phyloP scores from a whole-genome alignment of 2,113 vertebrate species.

The Mesocricetus auratus region DNA sequence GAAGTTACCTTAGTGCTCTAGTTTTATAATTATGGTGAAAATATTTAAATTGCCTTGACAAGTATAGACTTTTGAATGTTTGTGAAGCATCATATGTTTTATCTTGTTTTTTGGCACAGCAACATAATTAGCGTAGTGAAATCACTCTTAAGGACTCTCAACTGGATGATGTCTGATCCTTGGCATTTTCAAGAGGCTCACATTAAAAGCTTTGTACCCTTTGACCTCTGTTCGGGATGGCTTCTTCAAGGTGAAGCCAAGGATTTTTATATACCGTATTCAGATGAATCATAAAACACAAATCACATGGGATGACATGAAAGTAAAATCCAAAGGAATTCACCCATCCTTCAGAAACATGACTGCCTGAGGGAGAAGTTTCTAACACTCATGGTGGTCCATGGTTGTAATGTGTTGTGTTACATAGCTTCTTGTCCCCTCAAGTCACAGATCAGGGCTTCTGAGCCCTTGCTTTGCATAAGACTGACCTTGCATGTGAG shows the following conservation, averaged over 20 bases:
- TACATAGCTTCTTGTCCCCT: background rate
- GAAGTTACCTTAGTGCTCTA: constrained; percentile 2
- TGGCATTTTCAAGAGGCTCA: background rate
- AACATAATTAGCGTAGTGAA: background rate
- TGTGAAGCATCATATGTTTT: constrained; percentile 2
- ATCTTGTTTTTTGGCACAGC: background rate
- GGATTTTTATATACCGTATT: background rate
- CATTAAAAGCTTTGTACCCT: constrained; percentile 34
- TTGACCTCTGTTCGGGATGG: background rate
- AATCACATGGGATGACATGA: background rate
- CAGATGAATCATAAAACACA: constrained; percentile 22
- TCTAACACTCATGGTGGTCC: background rate
- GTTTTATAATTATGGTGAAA: constrained; percentile 40
- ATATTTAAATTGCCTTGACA: background rate
- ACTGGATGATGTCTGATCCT: background rate
- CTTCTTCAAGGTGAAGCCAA: background rate
- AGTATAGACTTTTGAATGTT: constrained; percentile 1
- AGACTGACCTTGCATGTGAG: background rate
- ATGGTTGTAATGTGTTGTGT: background rate
- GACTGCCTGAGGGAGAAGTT: background rate
- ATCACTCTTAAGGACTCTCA: background rate
- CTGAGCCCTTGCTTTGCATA: background rate
- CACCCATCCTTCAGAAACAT: constrained; percentile 13
- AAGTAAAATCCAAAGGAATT: constrained; percentile 7
- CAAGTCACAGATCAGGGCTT: background rate